Base-by-base conservation (phyloP, 2,797 vertebrate species). In the Schizothorax lantsangensis region DNA sequence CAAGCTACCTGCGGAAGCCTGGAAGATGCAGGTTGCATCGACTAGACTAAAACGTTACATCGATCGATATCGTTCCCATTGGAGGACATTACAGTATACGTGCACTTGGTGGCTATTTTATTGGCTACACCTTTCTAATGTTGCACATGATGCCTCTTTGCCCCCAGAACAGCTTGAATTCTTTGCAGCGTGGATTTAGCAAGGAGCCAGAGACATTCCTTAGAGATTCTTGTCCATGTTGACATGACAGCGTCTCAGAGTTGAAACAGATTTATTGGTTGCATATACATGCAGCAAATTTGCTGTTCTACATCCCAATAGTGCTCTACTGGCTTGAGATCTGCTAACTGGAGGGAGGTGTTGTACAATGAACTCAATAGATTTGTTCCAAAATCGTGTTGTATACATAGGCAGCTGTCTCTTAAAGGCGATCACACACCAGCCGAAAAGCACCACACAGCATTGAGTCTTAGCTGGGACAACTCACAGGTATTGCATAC, bases 11-110 rank as follows among this genome's bases (percentile, higher is more conserved):
- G 57, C 0, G 4, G 7, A 75, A 64, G 40, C 43, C 40, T 74
- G 38, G 52, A 62, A 30, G 26, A 59, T 52, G 33, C 62, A 68
- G 62, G 62, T 23, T 15, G 43, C 23, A 82, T 69, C 47, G 45
- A 83, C 71, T 33, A 19, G 23, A 72, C 47, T 83, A 83, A 83
- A 83, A 83, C 2, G 49, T 57, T 73, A 33, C 68, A 49, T 68
- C 30, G 45, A 64, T 84, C 30, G 0, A 45, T 64, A 49, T 33
- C 12, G 2, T 84, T 84, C 71, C 54, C 71, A 47, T 74, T 47
- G 40, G 71, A 83, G 2, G 71, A 62, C 54, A 84, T 84, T 75
- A 84, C 54, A 47, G 54, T 49, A 75, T 26, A 64, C 33, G 30
- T 64, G 19, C 43, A 45, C 9, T 45, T 45, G 43, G 9, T 45